A percentile compares a stretch with the other conserved stretches of the same genome.
phyloP scores from a whole-genome alignment of 2,888 invertebrate genomes.

The Geophilus truncorum region DNA sequence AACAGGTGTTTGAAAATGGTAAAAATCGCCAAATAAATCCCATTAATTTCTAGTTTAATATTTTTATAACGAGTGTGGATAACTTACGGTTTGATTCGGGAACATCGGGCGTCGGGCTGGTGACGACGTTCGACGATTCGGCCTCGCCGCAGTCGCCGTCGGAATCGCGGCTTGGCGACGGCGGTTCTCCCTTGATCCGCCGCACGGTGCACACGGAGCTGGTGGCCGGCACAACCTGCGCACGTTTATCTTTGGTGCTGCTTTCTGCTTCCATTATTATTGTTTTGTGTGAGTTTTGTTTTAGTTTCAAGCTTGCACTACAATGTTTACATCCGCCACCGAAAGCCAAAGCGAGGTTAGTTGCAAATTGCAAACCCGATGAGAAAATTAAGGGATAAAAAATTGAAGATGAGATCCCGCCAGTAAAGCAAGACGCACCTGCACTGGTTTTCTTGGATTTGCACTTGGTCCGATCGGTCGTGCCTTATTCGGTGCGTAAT shows the following conservation, averaged over 20 bases:
- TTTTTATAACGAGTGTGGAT: no score
- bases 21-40: not conserved
- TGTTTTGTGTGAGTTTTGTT: not conserved
- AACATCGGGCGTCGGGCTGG: not conserved
- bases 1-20: not conserved
- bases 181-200: slow-evolving; percentile 42
- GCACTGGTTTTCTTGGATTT: not conserved
- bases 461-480: not conserved
- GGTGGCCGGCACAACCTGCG: slow-evolving; percentile 38
- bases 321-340: not conserved
- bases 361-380: not conserved
- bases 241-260: not conserved
- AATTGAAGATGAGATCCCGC: not conserved
- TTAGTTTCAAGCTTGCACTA: not conserved
- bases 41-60: no score
- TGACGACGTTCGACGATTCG: not conserved
- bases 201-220: slow-evolving; percentile 40
- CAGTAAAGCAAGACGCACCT: not conserved
- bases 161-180: slow-evolving; percentile 35
- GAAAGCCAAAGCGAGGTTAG: not conserved
- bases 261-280: not conserved
- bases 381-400: not conserved
- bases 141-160: slow-evolving; percentile 39
- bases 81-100: not conserved
- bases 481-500: not conserved